Evolutionary conservation across 2,888 invertebrate species (phyloP).

Genomic region (Parnassius apollo): DNA sequence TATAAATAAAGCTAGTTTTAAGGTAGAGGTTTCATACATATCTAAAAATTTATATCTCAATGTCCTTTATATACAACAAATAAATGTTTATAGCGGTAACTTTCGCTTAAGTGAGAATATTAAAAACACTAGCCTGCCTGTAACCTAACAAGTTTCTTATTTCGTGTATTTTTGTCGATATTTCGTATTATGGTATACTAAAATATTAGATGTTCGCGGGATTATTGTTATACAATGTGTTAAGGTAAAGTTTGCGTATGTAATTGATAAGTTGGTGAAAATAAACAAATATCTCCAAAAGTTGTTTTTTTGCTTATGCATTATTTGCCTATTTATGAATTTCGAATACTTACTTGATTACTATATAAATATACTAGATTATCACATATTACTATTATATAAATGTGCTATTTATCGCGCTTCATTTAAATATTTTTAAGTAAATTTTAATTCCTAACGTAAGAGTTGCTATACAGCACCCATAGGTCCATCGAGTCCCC

Average conservation of each 20-base stretch:
- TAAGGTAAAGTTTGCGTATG: slow-evolving; percentile 38
- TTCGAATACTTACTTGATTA: no score
- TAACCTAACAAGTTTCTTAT: slow-evolving; percentile 8
- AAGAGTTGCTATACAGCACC: no score
- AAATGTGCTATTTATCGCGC: no score
- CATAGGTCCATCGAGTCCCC: no score
- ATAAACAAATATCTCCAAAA: slow-evolving; percentile 39
- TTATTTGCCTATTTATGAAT: no score
- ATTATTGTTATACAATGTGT: slow-evolving; percentile 36
- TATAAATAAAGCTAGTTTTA: slow-evolving; percentile 16
- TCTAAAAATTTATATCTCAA: slow-evolving; percentile 25
- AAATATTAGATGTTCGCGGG: slow-evolving; percentile 16
- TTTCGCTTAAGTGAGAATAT: not conserved
- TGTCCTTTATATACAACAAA: slow-evolving; percentile 2
- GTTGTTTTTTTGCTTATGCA: not conserved
- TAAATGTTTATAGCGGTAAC: slow-evolving; percentile 1
- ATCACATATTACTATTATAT: no score
- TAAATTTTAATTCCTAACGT: no score
- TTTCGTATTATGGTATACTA: slow-evolving; percentile 13
- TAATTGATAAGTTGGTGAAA: slow-evolving; percentile 43
- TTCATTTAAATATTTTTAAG: no score
- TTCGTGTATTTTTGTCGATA: slow-evolving; percentile 20
- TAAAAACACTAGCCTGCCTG: slow-evolving; percentile 12
- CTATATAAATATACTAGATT: no score
- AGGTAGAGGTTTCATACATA: slow-evolving; percentile 23